Base-by-base conservation (phyloP, 2,113 vertebrate genomes). In the Hyla sarda region DNA sequence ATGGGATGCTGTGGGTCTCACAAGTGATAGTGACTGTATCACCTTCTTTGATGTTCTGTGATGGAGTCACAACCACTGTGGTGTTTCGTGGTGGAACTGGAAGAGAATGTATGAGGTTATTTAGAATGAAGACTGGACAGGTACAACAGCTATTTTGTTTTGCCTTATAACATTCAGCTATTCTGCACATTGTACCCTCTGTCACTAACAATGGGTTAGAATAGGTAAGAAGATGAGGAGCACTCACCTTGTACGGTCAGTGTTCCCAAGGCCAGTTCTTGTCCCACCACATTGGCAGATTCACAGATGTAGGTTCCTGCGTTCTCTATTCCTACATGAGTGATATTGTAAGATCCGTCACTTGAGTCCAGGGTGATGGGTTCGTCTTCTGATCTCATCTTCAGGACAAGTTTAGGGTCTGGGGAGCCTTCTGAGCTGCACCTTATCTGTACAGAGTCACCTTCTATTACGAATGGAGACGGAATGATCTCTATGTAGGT, bases 401-500 rank as follows among this genome's bases (percentile, higher is more conserved):
- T 94, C 54, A 94, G 88, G 25, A 92, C 90, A 54, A 93, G 87
- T 28, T 50, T 89, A 25, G 91, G 78, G 81, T 90, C 85, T 0
- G 92, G 88, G 81, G 87, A 84, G 54, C 91, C 90, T n/a, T 25
- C 28, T n/a, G 92, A 90, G 0, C 71, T 83, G 81, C 89, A 92
- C 78, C 87, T 90, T 75, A 94, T 87, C 28, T 76, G 90, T 88
- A 93, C 88, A 4, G 82, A 90, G 80, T 94, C 91, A 85, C 88
- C 75, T 87, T 95, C 88, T 89, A 89, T 90, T 2, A 88, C 85
- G 30, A 84, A 88, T 50, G 88, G 87, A 73, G 88, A 93, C 75
- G 92, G 92, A 82, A 91, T 93, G 88, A 92, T 87, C 80, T 2
- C 88, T 80, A 93, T 88, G 5, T 83, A 67, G 47, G 90, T 92